These are phyloP conservation scores for Vanessa tameamea DNA, from an alignment of 1,140 invertebrate species.

Conservation along the genomic window DNA sequence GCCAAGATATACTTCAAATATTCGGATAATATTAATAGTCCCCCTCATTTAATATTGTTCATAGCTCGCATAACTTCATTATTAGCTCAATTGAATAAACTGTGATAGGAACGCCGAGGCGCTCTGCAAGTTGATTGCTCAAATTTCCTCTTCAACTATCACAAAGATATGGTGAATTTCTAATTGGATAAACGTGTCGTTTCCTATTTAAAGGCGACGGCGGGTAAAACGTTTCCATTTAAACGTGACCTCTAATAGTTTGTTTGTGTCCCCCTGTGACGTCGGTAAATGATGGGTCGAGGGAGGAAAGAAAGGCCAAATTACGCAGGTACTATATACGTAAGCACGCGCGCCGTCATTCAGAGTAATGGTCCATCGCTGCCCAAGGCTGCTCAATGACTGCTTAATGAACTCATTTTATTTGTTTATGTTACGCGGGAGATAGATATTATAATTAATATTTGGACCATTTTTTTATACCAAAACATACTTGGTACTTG, in stretches of 20 bases:
- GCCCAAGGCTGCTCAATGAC: conserved; percentile 45
- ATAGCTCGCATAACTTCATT: conserved; percentile 77
- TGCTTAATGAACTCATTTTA: conserved; percentile 58
- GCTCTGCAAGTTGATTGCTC: conserved; percentile 79
- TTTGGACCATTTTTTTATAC: not conserved
- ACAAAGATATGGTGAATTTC: conserved; percentile 81
- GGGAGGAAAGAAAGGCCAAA: conserved; percentile 44
- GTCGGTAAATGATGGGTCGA: conserved; percentile 15
- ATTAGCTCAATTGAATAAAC: conserved; percentile 80
- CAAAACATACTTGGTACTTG: conserved; percentile 10
- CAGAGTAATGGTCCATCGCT: conserved; percentile 68
- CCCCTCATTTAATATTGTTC: conserved; percentile 59
- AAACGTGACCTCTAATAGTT: conserved; percentile 54
- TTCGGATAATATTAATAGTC: conserved; percentile 17
- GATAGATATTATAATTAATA: not conserved
- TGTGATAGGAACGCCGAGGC: conserved; percentile 77
- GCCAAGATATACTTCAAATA: not conserved
- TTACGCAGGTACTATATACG: conserved; percentile 40
- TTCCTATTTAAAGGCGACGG: conserved; percentile 79
- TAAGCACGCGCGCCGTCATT: conserved; percentile 74
- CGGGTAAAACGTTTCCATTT: conserved; percentile 65
- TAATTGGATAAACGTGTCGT: conserved; percentile 81
- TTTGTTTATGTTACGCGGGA: conserved; percentile 32
- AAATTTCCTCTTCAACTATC: conserved; percentile 80
- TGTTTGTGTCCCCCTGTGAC: conserved; percentile 38